phyloP scores from a whole-genome alignment of 2,113 vertebrate genomes.

The Oriolus oriolus region DNA sequence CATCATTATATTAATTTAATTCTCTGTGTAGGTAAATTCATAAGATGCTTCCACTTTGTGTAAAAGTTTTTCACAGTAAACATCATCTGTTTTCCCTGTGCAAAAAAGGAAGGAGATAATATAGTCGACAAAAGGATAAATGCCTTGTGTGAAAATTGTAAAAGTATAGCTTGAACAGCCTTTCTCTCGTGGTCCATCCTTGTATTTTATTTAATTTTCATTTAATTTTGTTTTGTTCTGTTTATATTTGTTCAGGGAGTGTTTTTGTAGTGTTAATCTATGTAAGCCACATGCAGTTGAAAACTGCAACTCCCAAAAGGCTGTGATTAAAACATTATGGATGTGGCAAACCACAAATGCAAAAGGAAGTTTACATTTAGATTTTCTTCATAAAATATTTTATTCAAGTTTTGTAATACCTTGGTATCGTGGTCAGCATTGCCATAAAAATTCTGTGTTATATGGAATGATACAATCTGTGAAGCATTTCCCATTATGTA shows the following conservation, averaged over 20 bases:
- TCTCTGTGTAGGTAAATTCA: constrained; percentile 40
- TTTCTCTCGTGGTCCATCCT: neutral
- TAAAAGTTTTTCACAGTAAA: constrained; percentile 40
- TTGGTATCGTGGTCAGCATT: constrained; percentile 69
- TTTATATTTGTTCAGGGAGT: constrained; percentile 55
- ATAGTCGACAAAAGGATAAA: neutral
- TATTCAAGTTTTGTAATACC: constrained; percentile 63
- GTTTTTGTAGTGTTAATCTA: constrained; percentile 74
- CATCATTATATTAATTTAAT: constrained; percentile 55
- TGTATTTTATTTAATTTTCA: constrained; percentile 34
- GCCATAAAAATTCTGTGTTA: constrained; percentile 69
- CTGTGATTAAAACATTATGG: constrained; percentile 68
- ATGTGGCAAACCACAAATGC: constrained; percentile 73
- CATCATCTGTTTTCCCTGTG: constrained; percentile 3
- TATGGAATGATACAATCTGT: constrained; percentile 75
- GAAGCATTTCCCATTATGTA: constrained; percentile 80
- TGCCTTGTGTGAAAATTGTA: neutral
- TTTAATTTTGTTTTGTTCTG: constrained; percentile 45
- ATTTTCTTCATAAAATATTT: constrained; percentile 53
- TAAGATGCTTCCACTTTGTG: constrained; percentile 46
- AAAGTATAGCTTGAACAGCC: neutral
- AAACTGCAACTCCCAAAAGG: constrained; percentile 80
- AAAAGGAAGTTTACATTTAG: constrained; percentile 69
- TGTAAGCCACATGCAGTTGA: constrained; percentile 69
- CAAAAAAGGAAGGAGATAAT: neutral